Conservation (phyloP, 2,888 invertebrate species). For the Pollenia griseotomentosa region DNA sequence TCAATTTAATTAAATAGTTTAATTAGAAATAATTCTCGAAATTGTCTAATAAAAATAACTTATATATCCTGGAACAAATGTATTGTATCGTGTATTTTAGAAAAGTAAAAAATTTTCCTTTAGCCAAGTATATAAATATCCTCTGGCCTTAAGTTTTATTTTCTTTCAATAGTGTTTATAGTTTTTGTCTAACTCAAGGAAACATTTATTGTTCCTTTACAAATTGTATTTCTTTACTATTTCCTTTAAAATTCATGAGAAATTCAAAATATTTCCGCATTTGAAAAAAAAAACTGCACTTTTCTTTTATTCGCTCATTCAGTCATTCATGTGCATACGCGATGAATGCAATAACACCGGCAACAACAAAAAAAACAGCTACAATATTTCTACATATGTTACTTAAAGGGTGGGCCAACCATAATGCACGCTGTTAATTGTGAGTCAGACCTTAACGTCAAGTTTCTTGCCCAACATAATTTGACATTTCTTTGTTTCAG, state of each 20-base stretch:
- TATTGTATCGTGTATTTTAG: background rate
- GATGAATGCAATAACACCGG: slow-evolving; percentile 36
- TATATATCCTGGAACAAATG: too few relatives aligned
- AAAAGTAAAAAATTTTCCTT: background rate
- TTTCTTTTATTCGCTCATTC: slow-evolving; percentile 15
- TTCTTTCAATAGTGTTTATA: slow-evolving; percentile 20
- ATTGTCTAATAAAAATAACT: too few relatives aligned
- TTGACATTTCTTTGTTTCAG: too few relatives aligned
- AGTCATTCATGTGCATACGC: slow-evolving; percentile 52
- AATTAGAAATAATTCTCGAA: too few relatives aligned
- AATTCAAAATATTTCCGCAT: slow-evolving; percentile 68
- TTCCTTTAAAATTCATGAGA: slow-evolving; percentile 64
- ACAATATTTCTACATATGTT: background rate
- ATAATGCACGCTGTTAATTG: too few relatives aligned
- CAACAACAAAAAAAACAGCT: background rate
- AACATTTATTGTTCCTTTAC: slow-evolving; percentile 58
- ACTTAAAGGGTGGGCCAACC: background rate
- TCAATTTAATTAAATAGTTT: too few relatives aligned
- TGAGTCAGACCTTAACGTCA: too few relatives aligned
- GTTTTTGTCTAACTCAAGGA: slow-evolving; percentile 47
- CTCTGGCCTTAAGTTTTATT: slow-evolving; percentile 17
- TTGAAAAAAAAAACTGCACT: slow-evolving; percentile 36
- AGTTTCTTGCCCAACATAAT: too few relatives aligned
- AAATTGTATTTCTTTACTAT: slow-evolving; percentile 62
- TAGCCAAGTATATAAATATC: too few relatives aligned